A percentile compares a stretch with the other conserved stretches of the same genome.
Evolutionary conservation across 2,113 vertebrate species (phyloP).

Genomic region (Talpa occidentalis): DNA sequence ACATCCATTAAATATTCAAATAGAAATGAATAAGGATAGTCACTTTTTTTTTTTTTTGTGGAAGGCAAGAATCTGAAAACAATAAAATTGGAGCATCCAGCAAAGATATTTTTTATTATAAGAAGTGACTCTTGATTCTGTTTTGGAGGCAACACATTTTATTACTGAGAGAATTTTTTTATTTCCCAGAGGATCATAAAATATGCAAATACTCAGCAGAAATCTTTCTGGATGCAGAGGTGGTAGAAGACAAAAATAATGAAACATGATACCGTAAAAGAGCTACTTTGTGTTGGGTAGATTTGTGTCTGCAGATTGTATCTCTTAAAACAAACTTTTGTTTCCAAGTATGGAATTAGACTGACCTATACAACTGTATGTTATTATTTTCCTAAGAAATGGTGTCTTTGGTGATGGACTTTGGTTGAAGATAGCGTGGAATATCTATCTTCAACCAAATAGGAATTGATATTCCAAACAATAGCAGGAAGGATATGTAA

Average conservation of each 20-base stretch:
- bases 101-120: not conserved
- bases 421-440: not conserved
- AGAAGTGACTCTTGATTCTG: conserved; percentile 25
- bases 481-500: not conserved
- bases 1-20: not conserved
- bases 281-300: not conserved
- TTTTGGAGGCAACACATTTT: not conserved
- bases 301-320: not conserved
- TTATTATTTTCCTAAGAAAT: conserved; percentile 1
- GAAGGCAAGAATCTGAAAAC: not conserved
- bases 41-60: not conserved
- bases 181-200: not conserved
- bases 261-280: not conserved
- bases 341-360: not conserved
- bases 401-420: not conserved
- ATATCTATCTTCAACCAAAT: not conserved
- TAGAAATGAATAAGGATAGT: not conserved
- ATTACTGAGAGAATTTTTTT: conserved; percentile 4
- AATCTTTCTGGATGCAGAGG: conserved; percentile 41
- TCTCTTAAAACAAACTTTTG: not conserved
- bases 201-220: conserved; percentile 43
- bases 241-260: conserved; percentile 61
- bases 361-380: not conserved
- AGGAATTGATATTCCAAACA: not conserved
- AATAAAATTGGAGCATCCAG: not conserved